Evolutionary conservation across 2,113 vertebrate species (phyloP).

Genomic region (Lates calcarifer): DNA sequence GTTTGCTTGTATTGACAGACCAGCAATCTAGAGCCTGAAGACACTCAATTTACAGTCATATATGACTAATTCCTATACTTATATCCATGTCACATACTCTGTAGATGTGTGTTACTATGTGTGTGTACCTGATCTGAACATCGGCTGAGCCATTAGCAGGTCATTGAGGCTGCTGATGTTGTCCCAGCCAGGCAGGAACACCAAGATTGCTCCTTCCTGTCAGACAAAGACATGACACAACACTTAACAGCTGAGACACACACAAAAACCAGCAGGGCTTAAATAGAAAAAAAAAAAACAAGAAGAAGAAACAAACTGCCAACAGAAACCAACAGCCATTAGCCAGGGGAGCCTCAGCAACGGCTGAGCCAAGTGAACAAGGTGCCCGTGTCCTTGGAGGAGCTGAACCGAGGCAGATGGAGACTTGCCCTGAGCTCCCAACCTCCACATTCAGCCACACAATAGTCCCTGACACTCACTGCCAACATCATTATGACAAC

Average conservation of each 20-base stretch:
- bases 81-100: neutral
- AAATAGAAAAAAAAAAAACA: neutral
- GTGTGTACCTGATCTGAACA: slow-evolving; percentile 94
- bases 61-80: neutral
- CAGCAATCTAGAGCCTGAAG: neutral
- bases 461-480: slow-evolving; percentile 9
- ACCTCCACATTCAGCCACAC: slow-evolving; percentile 31
- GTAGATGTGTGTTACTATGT: neutral
- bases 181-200: slow-evolving; percentile 98
- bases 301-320: slow-evolving; percentile 3
- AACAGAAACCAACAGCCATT: slow-evolving; percentile 26
- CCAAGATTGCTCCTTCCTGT: slow-evolving; percentile 96
- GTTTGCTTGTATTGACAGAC: neutral
- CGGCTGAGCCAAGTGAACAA: slow-evolving; percentile 9
- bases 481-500: slow-evolving; percentile 36
- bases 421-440: slow-evolving; percentile 30
- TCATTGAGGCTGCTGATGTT: slow-evolving; percentile 96
- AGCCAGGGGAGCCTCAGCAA: slow-evolving; percentile 4
- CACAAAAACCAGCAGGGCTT: neutral
- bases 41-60: neutral
- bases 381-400: slow-evolving; percentile 11
- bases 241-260: slow-evolving; percentile 21
- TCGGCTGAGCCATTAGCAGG: slow-evolving; percentile 92
- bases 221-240: slow-evolving; percentile 46
- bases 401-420: slow-evolving; percentile 24